phyloP scores from a whole-genome alignment of 2,113 vertebrate genomes.

The Muntiacus muntjak region DNA sequence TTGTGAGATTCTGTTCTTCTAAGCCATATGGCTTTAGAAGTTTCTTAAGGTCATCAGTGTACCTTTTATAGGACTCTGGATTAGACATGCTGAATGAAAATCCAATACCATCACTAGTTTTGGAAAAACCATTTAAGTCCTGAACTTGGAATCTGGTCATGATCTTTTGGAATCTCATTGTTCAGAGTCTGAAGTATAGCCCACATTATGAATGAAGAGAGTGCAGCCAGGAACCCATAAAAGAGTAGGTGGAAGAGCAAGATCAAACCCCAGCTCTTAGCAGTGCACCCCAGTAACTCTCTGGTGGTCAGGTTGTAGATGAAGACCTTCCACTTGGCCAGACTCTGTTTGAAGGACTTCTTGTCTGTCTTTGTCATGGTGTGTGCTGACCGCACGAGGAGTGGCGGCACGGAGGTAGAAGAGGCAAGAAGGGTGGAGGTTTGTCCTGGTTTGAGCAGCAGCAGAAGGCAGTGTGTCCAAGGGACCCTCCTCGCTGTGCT shows the following conservation, averaged over 20 bases:
- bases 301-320: not conserved
- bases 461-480: not conserved
- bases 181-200: not conserved
- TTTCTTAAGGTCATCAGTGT: not conserved
- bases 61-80: constrained; percentile 72
- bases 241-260: not conserved
- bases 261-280: not conserved
- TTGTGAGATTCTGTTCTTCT: not conserved
- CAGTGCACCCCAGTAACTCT: not conserved
- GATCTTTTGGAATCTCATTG: not conserved
- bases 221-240: not conserved
- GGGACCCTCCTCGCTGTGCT: not conserved
- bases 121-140: constrained; percentile 88
- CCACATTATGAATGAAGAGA: not conserved
- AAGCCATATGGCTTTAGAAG: not conserved
- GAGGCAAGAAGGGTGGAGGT: not conserved
- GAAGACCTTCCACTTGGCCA: not conserved
- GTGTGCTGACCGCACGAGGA: not conserved
- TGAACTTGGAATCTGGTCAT: not conserved
- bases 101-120: constrained; percentile 85
- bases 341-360: not conserved
- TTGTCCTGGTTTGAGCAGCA: not conserved
- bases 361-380: not conserved
- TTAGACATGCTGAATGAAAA: constrained; percentile 83
- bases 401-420: not conserved